These are phyloP conservation scores for Danio kyathit DNA, from an alignment of 2,797 vertebrate genomes.

Conservation along the genomic window DNA sequence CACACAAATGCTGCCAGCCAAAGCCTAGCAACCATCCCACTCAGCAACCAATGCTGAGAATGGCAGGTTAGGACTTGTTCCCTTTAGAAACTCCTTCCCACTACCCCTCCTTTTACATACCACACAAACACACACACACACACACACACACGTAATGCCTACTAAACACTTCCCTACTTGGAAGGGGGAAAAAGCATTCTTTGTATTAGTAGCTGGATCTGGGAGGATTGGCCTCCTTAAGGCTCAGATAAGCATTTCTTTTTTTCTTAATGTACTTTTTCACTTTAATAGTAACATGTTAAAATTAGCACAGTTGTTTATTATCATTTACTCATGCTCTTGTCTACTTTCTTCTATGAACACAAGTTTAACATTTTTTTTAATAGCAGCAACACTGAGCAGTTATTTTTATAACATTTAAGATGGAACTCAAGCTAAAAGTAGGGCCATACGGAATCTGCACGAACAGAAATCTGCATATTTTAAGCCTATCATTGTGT, in stretches of 20 bases:
- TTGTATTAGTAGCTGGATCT: not conserved
- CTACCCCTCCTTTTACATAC: not conserved
- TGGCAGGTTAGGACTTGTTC: conserved; percentile 64
- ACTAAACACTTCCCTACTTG: not conserved
- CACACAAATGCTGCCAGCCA: conserved; percentile 7
- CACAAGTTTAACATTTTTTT: not conserved
- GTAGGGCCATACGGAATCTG: no score
- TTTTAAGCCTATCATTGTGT: not conserved
- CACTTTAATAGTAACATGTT: not conserved
- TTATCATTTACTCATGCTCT: not conserved
- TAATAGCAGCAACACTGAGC: no score
- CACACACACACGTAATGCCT: not conserved
- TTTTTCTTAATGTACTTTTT: no score
- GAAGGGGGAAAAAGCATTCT: not conserved
- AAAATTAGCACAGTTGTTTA: not conserved
- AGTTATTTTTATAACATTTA: not conserved
- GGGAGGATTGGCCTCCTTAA: not conserved
- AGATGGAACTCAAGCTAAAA: not conserved
- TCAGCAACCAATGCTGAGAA: conserved; percentile 33
- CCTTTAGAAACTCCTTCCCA: conserved; percentile 25
- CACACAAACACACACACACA: not conserved
- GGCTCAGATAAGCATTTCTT: not conserved
- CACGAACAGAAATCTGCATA: no score
- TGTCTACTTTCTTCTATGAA: no score
- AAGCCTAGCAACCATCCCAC: conserved; percentile 54